A percentile compares a stretch with the other conserved stretches of the same genome.
These are phyloP conservation scores for Polydrusus pterygomalis DNA, from an alignment of 2,888 invertebrate genomes.

Conservation along the genomic window DNA sequence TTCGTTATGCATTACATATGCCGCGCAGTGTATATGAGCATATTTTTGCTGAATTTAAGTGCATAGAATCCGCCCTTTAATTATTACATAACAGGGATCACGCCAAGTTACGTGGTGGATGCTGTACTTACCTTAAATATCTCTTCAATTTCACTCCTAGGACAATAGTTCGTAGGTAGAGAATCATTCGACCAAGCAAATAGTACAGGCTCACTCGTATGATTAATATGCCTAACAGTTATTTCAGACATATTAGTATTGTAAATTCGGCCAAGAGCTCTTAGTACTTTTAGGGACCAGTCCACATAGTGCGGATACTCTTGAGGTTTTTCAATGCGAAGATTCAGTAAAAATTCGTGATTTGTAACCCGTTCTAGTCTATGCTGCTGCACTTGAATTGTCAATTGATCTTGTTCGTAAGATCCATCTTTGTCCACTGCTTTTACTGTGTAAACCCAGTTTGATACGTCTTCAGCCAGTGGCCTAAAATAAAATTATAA, in stretches of 20 bases:
- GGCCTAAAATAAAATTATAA: conserved; percentile 79
- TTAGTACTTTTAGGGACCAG: conserved; percentile 84
- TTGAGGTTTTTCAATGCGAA: conserved; percentile 77
- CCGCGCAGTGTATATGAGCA: too few species aligned
- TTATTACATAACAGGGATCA: too few species aligned
- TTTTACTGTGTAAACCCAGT: conserved; percentile 86
- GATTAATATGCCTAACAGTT: conserved; percentile 80
- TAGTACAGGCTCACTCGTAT: conserved; percentile 77
- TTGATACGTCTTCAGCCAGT: conserved; percentile 86
- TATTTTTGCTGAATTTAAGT: too few species aligned
- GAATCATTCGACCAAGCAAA: conserved; percentile 93
- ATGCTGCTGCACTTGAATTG: conserved; percentile 89
- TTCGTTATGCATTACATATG: too few species aligned
- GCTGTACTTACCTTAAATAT: conserved; percentile 77
- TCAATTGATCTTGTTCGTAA: conserved; percentile 82
- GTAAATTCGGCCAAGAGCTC: conserved; percentile 76
- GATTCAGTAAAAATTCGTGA: conserved; percentile 85
- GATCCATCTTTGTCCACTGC: conserved; percentile 88
- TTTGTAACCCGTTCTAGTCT: conserved; percentile 85
- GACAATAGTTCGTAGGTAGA: conserved; percentile 85
- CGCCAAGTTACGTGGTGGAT: too few species aligned
- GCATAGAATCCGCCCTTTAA: too few species aligned
- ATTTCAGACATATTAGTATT: conserved; percentile 78
- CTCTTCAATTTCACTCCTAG: conserved; percentile 82
- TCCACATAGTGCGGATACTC: conserved; percentile 82